Conservation (phyloP, 2,113 vertebrate species). For the Corythaixoides concolor region DNA sequence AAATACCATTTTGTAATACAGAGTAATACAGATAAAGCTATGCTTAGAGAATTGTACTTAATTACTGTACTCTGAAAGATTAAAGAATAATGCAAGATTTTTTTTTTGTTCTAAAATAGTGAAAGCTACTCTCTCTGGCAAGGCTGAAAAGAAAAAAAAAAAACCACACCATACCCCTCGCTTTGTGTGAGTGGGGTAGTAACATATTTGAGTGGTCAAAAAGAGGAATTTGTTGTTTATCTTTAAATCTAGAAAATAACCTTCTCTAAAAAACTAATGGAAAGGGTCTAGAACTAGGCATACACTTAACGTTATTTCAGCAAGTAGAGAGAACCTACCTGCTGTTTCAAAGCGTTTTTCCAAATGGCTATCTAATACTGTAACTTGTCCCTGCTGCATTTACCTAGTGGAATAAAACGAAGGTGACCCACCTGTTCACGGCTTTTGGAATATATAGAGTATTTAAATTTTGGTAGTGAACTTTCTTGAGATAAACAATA, state of each 20-base stretch:
- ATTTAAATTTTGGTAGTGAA: not conserved
- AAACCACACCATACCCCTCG: too few relatives aligned
- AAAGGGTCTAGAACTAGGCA: not conserved
- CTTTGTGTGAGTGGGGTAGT: rapidly evolving
- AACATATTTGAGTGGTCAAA: not conserved
- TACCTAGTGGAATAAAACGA: not conserved
- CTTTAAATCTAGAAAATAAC: not conserved
- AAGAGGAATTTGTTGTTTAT: not conserved
- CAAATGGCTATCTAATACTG: not conserved
- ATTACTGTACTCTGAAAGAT: not conserved
- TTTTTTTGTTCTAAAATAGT: not conserved
- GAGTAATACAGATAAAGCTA: not conserved
- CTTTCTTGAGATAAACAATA: not conserved
- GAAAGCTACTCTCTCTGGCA: not conserved
- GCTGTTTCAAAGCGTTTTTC: not conserved
- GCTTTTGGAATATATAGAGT: not conserved
- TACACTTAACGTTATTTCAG: not conserved
- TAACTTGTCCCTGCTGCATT: not conserved
- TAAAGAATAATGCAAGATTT: not conserved
- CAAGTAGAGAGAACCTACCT: not conserved
- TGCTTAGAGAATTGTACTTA: not conserved
- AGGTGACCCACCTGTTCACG: not conserved
- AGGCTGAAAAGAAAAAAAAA: not conserved
- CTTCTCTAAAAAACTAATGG: not conserved
- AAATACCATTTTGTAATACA: too few relatives aligned